Base-by-base conservation (phyloP, 2,888 invertebrate species). In the Bibio marci region DNA sequence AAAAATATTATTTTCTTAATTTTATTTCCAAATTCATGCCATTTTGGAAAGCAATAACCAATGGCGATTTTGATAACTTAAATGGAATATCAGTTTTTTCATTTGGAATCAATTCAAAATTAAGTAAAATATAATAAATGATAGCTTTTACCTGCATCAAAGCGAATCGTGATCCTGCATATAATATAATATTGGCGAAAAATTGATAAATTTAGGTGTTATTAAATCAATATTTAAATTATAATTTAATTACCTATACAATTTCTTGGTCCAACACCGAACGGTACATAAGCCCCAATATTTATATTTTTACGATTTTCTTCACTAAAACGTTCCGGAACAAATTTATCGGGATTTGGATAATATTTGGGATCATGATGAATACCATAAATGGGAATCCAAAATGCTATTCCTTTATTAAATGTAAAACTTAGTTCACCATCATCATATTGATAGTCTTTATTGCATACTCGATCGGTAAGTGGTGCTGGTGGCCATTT, bases 231-330 rank as follows among this genome's bases (percentile, higher is more conserved):
- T 22, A 22, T 6, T 6, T 22, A 6, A 22, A 4, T 22, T 6
- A 6, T 22, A 22, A 6, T 22, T 22, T 6, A 22, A 22, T 30
- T 40, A 58, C 73, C 76, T 38, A 76, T 70, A 46, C 76, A 76
- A 49, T 65, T 71, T 40, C 75, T 63, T 2, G 69, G 74, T 3
- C 76, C 76, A 1, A 60, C 27, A 2, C 71, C 73, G 39, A 73
- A 73, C 1, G 72, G 71, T 46, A 66, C 46, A 43, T 67, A 71
- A 0, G 63, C 53, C 31, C 61, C 63, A 1, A 63, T 61, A 12
- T 57, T 47, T 13, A 66, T 64, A n/a, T 60, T 60, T 1, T 57
- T 53, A 45, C 67, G 69, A 48, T 71, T 72, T 44, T 70, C 66
- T 0, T 70, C 66, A 2, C 59, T 69, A 46, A 73, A 74, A 14